These are phyloP conservation scores for Paratrypauchen microcephalus DNA, from an alignment of 2,797 vertebrate genomes.

Conservation along the genomic window DNA sequence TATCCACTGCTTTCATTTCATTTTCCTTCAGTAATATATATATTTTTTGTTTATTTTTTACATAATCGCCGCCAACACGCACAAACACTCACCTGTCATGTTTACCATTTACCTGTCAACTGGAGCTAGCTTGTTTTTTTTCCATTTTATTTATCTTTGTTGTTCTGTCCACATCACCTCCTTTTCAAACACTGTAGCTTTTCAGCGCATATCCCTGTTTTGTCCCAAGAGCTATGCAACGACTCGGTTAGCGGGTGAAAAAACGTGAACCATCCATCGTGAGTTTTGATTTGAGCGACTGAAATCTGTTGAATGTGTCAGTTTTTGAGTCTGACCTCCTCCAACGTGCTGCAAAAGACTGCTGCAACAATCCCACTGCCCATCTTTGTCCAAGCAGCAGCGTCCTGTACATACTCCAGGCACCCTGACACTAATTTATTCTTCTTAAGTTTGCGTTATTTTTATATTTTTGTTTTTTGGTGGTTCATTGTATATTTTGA, in stretches of 20 bases:
- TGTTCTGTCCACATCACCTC: background rate
- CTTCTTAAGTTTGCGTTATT: conserved; percentile 55
- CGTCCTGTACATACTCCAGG: conserved; percentile 71
- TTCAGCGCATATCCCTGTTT: conserved; percentile 44
- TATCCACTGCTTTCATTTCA: conserved; percentile 24
- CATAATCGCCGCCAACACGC: conserved; percentile 18
- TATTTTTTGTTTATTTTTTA: background rate
- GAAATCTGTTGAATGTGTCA: conserved; percentile 81
- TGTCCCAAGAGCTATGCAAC: conserved; percentile 72
- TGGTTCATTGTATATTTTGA: conserved; percentile 64
- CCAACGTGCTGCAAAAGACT: conserved; percentile 75
- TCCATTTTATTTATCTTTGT: background rate
- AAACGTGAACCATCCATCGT: conserved; percentile 4
- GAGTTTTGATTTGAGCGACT: conserved; percentile 34
- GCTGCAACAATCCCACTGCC: conserved; percentile 65
- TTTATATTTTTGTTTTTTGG: conserved; percentile 54
- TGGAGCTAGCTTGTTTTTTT: conserved; percentile 36
- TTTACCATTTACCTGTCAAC: conserved; percentile 55
- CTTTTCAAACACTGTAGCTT: conserved; percentile 57
- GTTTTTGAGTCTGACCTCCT: conserved; percentile 62
- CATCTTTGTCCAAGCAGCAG: conserved; percentile 50
- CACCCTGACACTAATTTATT: conserved; percentile 91
- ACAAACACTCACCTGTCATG: conserved; percentile 23
- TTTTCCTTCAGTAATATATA: background rate
- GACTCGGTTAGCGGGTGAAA: conserved; percentile 47